Evolutionary conservation across 2,113 vertebrate genomes (phyloP), one percentile per base, ranked within the genome.

Genomic region (Planiliza haematocheilus): DNA sequence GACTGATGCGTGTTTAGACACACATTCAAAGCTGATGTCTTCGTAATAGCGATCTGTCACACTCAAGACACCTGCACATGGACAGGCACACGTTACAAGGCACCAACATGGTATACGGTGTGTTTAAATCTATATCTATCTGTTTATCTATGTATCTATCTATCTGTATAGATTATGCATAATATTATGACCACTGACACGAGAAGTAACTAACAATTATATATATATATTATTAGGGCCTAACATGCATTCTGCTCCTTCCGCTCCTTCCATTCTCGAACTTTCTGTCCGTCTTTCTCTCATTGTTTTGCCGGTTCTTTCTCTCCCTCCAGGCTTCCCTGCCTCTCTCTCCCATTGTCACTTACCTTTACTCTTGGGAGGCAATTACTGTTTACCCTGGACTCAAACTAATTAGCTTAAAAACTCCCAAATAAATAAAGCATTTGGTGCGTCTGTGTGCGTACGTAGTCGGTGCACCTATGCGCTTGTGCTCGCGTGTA

Each of bases 371-470:
- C 93, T 90, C 91, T 77, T 86, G 91, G 93, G 93, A 93, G 83
- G 82, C 92, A 94, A 94, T 94, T 94, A 94, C 85, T 74, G 86
- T 91, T 91, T 91, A 83, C 93, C 90, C 83, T 83, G 91, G 90
- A 91, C 87, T 85, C 74, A 68, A 88, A 88, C 89, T 93, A 94
- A 94, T 94, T 94, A 94, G 90, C 88, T 91, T 89, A 72, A 92
- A 92, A 93, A 92, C 88, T 91, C 78, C 80, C 76, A 85, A 93
- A 93, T 93, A 94, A 94, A 93, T 93, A 91, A 92, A 92, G 76
- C 65, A 74, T 85, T 85, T 74, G 36, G 51, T 66, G 43, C 62
- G 46, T 83, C 69, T 75, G 75, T 78, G 70, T 74, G 34, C 45
- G 39, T 30, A 64, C 39, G 55, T 14, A n/a, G 43, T 70, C 78